Evolutionary conservation across 2,888 invertebrate species (phyloP).

Genomic region (Glomeris marginata): DNA sequence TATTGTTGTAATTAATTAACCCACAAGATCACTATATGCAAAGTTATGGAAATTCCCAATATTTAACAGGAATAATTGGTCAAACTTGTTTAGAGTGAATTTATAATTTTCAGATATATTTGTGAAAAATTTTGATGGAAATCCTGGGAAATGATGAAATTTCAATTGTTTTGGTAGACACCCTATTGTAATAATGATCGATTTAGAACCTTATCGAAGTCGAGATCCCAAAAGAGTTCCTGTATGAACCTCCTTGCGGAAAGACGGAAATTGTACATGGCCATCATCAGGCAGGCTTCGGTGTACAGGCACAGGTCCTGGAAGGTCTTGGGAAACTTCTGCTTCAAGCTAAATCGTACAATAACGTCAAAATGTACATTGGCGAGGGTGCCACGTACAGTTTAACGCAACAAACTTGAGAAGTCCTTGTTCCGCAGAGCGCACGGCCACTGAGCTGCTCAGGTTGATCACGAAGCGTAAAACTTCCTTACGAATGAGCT

Average conservation of each 20-base stretch:
- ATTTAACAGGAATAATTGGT: too few species aligned
- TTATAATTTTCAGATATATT: too few species aligned
- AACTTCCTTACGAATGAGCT: slow-evolving; percentile 41
- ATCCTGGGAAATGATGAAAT: too few species aligned
- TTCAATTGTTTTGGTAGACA: too few species aligned
- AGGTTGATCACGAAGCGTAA: slow-evolving; percentile 55
- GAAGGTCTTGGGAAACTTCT: slow-evolving; percentile 38
- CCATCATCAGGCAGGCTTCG: slow-evolving; percentile 66
- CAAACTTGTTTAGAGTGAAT: too few species aligned
- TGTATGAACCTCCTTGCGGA: slow-evolving; percentile 75
- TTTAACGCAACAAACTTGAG: slow-evolving; percentile 36
- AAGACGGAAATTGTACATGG: slow-evolving; percentile 64
- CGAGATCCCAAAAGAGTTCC: slow-evolving; percentile 77
- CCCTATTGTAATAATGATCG: too few species aligned
- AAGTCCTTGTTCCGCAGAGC: slow-evolving; percentile 65
- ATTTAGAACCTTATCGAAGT: slow-evolving; percentile 39
- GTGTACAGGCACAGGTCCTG: slow-evolving; percentile 83
- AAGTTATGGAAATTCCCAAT: too few species aligned
- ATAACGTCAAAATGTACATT: slow-evolving; percentile 4
- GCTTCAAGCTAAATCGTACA: slow-evolving; percentile 32
- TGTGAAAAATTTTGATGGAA: too few species aligned
- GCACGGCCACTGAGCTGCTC: slow-evolving; percentile 61
- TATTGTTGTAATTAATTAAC: too few species aligned
- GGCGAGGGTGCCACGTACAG: too few species aligned
- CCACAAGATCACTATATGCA: too few species aligned